Evolutionary conservation across 2,888 invertebrate genomes (phyloP).

Genomic region (Drosophila lutescens): DNA sequence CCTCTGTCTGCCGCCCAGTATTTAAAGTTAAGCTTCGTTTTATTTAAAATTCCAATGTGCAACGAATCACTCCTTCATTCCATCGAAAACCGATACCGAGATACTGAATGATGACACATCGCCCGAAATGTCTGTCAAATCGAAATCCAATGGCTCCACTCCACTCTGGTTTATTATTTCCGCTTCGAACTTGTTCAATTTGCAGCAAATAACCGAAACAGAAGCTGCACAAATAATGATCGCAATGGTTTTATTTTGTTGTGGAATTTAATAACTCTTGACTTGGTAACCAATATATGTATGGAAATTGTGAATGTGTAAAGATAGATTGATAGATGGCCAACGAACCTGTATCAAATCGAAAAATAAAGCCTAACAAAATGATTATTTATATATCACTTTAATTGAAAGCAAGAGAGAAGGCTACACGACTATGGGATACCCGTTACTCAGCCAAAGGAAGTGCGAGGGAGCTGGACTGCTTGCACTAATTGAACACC

Average conservation of each 20-base stretch:
- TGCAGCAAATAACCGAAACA: not conserved
- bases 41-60: conserved; percentile 18
- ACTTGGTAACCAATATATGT: not conserved
- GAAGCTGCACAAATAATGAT: not conserved
- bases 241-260: conserved; percentile 1
- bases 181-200: conserved; percentile 11
- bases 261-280: conserved; percentile 16
- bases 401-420: too few species aligned
- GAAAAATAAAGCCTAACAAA: not conserved
- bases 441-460: too few species aligned
- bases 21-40: conserved; percentile 17
- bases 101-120: conserved; percentile 23
- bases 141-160: conserved; percentile 1
- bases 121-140: not conserved
- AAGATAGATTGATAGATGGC: conserved; percentile 1
- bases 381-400: not conserved
- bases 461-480: too few species aligned
- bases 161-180: conserved; percentile 24
- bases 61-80: not conserved
- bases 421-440: too few species aligned
- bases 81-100: conserved; percentile 1
- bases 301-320: not conserved
- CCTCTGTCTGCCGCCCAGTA: conserved; percentile 7
- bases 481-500: too few species aligned
- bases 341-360: conserved; percentile 1